These are phyloP conservation scores for Enteromius trimaculatus DNA, from an alignment of 2,797 vertebrate species.

Conservation along the genomic window DNA sequence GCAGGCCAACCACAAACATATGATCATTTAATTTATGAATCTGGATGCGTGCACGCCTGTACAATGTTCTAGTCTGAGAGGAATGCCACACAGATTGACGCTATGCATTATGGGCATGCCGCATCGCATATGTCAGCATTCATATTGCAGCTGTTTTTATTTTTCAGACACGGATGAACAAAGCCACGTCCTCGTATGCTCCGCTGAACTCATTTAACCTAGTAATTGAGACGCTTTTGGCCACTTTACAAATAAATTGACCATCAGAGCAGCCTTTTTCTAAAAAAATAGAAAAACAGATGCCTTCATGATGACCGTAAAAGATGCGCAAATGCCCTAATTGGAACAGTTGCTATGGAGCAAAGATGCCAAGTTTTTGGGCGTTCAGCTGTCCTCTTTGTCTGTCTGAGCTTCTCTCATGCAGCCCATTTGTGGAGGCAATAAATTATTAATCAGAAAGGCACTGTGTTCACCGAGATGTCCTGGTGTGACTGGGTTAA, in stretches of 20 bases:
- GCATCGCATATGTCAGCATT: constrained; percentile 22
- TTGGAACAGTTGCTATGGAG: constrained; percentile 32
- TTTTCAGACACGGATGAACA: not conserved
- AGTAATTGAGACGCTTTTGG: constrained; percentile 21
- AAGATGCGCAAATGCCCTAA: constrained; percentile 4
- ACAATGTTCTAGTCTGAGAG: not conserved
- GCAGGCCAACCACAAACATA: constrained; percentile 18
- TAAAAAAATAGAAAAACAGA: not conserved
- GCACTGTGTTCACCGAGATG: constrained; percentile 67
- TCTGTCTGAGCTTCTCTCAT: constrained; percentile 39
- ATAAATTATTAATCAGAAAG: constrained; percentile 73
- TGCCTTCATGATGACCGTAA: not conserved
- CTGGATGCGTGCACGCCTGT: not conserved
- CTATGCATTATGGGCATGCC: constrained; percentile 29
- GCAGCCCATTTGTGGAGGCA: constrained; percentile 62
- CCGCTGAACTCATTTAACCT: constrained; percentile 36
- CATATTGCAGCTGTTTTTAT: constrained; percentile 22
- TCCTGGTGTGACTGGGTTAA: constrained; percentile 58
- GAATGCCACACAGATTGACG: not conserved
- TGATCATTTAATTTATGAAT: not conserved
- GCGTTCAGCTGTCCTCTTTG: constrained; percentile 40
- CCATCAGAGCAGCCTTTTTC: not conserved
- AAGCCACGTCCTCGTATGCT: not conserved
- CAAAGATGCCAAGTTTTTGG: constrained; percentile 20
- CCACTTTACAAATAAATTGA: constrained; percentile 6